Percentiles rank a stretch among this genome's conserved stretches.
These are phyloP conservation scores for Carpatolechia fugitivella DNA, from an alignment of 2,888 invertebrate species.

Conservation along the genomic window DNA sequence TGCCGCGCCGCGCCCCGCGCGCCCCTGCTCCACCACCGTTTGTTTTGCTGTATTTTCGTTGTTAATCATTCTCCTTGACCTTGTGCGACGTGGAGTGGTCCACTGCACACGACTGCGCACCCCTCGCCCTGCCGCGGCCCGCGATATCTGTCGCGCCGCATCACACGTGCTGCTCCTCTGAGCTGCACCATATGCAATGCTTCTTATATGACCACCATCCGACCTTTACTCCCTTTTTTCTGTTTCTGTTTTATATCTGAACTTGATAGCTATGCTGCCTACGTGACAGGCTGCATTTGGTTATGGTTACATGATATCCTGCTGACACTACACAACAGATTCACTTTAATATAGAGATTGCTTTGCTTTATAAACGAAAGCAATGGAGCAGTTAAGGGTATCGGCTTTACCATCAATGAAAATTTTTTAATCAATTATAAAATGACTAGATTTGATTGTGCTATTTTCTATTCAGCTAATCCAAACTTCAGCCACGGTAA, in stretches of 20 bases:
- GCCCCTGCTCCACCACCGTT: constrained; percentile 66
- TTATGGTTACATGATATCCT: background rate
- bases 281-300: background rate
- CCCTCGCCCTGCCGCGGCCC: constrained; percentile 64
- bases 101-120: constrained; percentile 77
- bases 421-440: too few species aligned
- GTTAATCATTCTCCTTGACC: constrained; percentile 81
- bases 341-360: too few species aligned
- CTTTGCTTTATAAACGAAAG: too few species aligned
- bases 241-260: constrained; percentile 10
- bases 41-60: constrained; percentile 80
- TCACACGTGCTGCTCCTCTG: constrained; percentile 50
- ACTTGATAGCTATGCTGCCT: background rate
- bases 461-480: too few species aligned
- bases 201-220: constrained; percentile 25
- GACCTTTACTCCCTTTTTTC: constrained; percentile 34
- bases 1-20: constrained; percentile 57
- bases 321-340: too few species aligned
- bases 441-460: too few species aligned
- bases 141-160: constrained; percentile 62
- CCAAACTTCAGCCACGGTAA: too few species aligned
- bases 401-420: too few species aligned
- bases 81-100: constrained; percentile 78
- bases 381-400: too few species aligned
- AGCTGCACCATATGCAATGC: constrained; percentile 34